These are phyloP conservation scores for Halcyon smyrnensis DNA, from an alignment of 2,797 vertebrate species.

Conservation along the genomic window DNA sequence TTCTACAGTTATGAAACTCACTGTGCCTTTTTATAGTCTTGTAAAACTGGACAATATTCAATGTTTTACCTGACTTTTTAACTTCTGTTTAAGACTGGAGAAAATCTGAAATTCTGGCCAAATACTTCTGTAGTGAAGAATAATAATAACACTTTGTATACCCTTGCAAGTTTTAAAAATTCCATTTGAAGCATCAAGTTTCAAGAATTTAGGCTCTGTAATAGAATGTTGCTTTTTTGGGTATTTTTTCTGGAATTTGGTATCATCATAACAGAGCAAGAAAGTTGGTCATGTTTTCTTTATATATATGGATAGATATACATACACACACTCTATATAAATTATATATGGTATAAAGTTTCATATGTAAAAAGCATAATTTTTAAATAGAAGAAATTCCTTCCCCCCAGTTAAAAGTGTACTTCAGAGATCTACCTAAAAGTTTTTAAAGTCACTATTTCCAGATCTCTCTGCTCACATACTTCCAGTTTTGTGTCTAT, in stretches of 20 bases:
- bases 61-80: background rate
- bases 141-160: background rate
- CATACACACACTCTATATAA: background rate
- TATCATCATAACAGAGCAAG: background rate
- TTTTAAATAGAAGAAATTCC: slow-evolving; percentile 4
- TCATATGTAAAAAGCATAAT: background rate
- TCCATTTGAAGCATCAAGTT: slow-evolving; percentile 48
- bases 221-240: background rate
- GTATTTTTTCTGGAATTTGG: slow-evolving; percentile 2
- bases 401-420: background rate
- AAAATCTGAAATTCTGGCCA: background rate
- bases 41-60: background rate
- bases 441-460: background rate
- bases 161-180: slow-evolving; percentile 18
- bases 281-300: background rate
- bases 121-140: background rate
- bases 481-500: slow-evolving; percentile 55
- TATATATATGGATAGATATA: background rate
- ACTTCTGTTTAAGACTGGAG: background rate
- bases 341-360: background rate
- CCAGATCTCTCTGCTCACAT: background rate
- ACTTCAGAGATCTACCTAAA: background rate
- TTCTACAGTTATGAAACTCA: background rate
- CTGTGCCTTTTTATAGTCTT: background rate
- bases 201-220: slow-evolving; percentile 46